Conservation (phyloP, 1,140 invertebrate species). For the Uloborus diversus region DNA sequence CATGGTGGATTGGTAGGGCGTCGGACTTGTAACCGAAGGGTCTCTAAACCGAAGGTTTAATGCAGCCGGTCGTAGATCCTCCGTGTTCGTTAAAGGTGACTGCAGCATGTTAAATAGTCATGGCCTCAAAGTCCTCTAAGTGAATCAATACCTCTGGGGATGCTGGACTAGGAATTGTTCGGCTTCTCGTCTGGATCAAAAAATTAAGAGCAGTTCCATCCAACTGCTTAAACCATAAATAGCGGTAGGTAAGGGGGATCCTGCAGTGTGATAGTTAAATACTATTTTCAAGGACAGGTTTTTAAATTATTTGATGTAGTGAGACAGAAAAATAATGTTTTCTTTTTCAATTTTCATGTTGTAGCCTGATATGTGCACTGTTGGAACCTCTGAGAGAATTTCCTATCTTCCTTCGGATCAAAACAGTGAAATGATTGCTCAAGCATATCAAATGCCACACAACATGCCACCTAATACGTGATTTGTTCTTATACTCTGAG, state of each 20-base stretch:
- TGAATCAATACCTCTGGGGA: too few species aligned
- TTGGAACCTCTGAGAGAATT: background rate
- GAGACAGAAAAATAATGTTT: background rate
- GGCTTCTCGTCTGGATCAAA: background rate
- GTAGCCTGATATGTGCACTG: constrained; percentile 14
- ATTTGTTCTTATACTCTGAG: too few species aligned
- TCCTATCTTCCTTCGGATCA: constrained; percentile 27
- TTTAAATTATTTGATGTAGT: background rate
- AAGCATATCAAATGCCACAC: constrained; percentile 23
- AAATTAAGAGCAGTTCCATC: background rate
- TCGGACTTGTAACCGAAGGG: too few species aligned
- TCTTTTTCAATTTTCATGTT: background rate
- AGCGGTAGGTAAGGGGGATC: background rate
- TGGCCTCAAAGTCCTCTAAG: too few species aligned
- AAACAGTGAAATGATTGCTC: constrained; percentile 37
- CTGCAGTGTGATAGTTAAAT: background rate
- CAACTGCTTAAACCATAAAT: background rate
- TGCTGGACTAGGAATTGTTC: too few species aligned
- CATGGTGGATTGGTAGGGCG: too few species aligned
- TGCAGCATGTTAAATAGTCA: too few species aligned
- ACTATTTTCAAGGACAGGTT: background rate
- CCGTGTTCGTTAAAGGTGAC: too few species aligned
- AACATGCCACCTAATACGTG: constrained; percentile 28
- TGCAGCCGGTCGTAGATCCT: too few species aligned
- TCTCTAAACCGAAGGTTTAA: too few species aligned